Conservation (phyloP, 2,797 vertebrate species). For the Heteromormyrus szaboi region DNA sequence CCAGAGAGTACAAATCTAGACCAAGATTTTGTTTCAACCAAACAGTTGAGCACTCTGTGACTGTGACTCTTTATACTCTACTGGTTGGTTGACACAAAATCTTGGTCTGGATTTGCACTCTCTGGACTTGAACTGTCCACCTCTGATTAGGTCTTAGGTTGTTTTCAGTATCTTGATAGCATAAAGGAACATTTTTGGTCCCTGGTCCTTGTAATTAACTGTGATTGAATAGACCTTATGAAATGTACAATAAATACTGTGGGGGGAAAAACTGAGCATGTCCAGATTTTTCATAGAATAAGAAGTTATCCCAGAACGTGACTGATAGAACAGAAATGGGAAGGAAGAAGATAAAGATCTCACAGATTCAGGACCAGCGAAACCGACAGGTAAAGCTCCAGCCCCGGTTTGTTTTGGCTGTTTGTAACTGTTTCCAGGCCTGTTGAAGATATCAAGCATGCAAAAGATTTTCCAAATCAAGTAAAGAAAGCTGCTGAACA, state of each 20-base stretch:
- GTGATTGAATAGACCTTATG: neutral
- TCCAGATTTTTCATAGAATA: neutral
- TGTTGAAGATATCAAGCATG: neutral
- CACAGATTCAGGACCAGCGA: slow-evolving; percentile 65
- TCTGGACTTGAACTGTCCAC: neutral
- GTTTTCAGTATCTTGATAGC: neutral
- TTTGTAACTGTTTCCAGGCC: neutral
- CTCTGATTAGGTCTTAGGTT: neutral
- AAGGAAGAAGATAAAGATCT: slow-evolving; percentile 72
- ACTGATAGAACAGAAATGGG: slow-evolving; percentile 51
- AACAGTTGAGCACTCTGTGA: neutral
- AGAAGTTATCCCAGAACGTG: neutral
- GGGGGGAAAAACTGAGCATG: neutral
- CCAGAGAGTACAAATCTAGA: neutral
- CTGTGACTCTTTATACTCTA: neutral
- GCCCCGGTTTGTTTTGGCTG: neutral
- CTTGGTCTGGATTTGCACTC: neutral
- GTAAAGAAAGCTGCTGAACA: neutral
- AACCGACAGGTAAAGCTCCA: slow-evolving; percentile 58
- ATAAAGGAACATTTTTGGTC: neutral
- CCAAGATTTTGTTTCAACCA: neutral
- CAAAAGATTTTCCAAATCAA: neutral
- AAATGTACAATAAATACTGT: neutral
- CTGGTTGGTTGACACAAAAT: neutral
- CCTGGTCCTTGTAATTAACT: neutral